These are phyloP conservation scores for Syngnathus acus DNA, from an alignment of 2,797 vertebrate genomes.

Conservation along the genomic window DNA sequence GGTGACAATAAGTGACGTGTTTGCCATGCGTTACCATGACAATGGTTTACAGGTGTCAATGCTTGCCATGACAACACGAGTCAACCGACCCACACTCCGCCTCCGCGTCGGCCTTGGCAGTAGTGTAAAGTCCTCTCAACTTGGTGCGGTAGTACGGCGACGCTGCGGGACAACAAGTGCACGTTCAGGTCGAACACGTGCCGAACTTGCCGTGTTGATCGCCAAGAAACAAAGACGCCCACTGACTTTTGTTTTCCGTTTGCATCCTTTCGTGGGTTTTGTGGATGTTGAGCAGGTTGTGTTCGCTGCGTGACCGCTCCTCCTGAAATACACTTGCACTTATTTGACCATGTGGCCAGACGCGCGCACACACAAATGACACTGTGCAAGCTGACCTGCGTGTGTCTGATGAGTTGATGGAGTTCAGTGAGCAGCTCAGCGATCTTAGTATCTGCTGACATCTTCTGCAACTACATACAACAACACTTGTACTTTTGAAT, in stretches of 20 bases:
- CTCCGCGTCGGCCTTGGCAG: conserved; percentile 86
- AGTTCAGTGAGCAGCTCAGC: conserved; percentile 83
- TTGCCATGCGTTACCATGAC: neutral
- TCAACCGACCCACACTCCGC: conserved; percentile 82
- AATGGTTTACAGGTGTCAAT: neutral
- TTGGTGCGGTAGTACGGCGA: conserved; percentile 92
- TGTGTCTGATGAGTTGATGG: conserved; percentile 89
- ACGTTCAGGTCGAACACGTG: neutral
- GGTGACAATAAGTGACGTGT: neutral
- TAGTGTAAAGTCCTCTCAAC: conserved; percentile 85
- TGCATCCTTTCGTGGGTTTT: conserved; percentile 94
- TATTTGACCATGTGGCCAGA: neutral
- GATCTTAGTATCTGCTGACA: conserved; percentile 85
- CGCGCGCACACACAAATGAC: neutral
- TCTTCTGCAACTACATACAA: conserved; percentile 28
- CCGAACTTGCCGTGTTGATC: neutral
- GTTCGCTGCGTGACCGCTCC: conserved; percentile 84
- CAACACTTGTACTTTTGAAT: too few relatives aligned
- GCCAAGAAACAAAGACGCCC: too few relatives aligned
- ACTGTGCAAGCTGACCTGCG: conserved; percentile 66
- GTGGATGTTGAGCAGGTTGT: conserved; percentile 91
- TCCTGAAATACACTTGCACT: conserved; percentile 64
- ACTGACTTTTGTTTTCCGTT: conserved; percentile 87
- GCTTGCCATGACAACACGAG: neutral
- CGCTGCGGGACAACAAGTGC: conserved; percentile 50